These are phyloP conservation scores for Muntiacus reevesi DNA, from an alignment of 2,113 vertebrate species.

Conservation along the genomic window DNA sequence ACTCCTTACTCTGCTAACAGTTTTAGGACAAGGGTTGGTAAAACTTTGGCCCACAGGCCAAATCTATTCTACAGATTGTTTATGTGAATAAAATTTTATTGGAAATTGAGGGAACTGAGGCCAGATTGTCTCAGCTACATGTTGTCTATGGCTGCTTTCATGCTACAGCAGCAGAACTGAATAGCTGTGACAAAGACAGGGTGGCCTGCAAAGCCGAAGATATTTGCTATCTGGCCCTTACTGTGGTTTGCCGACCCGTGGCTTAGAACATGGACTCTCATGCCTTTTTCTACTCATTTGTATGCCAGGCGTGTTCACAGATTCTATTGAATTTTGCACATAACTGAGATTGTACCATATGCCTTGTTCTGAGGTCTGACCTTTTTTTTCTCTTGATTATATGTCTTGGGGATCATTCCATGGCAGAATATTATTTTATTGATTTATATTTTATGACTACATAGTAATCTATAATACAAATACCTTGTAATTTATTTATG, in stretches of 20 bases:
- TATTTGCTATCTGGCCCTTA: not conserved
- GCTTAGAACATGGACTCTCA: not conserved
- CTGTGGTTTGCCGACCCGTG: not conserved
- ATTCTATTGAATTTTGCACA: not conserved
- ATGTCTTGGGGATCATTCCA: not conserved
- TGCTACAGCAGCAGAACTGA: not conserved
- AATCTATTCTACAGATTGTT: not conserved
- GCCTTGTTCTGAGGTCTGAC: not conserved
- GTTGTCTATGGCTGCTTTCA: not conserved
- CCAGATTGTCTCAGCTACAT: not conserved
- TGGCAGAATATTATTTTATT: not conserved
- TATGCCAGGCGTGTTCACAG: not conserved
- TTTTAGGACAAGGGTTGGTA: not conserved
- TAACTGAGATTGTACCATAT: not conserved
- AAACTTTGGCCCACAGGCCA: not conserved
- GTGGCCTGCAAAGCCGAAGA: not conserved
- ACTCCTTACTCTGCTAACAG: not conserved
- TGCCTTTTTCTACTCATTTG: not conserved
- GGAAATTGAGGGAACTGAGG: not conserved
- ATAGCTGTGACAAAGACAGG: not conserved
- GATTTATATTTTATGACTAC: slow-evolving; percentile 11
- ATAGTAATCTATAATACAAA: not conserved
- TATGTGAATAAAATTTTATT: slow-evolving; percentile 25
- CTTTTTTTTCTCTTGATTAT: not conserved
- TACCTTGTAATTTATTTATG: not conserved